These are phyloP conservation scores for Yasuhikotakia modesta DNA, from an alignment of 2,797 vertebrate genomes.

Conservation along the genomic window DNA sequence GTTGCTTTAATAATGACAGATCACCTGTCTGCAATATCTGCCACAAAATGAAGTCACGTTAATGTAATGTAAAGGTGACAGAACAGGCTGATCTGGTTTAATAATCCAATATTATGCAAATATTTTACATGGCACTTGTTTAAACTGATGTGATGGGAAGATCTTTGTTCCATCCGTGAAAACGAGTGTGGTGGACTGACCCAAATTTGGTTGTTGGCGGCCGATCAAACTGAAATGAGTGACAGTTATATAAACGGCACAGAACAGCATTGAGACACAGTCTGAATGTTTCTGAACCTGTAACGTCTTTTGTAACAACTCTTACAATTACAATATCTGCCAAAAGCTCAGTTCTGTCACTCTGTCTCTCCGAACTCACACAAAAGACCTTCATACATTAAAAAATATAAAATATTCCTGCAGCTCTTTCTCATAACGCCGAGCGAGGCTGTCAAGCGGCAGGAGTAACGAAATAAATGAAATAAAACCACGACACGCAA, in stretches of 20 bases:
- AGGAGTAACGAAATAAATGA: too few relatives aligned
- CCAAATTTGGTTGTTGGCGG: conserved; percentile 73
- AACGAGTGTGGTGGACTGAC: conserved; percentile 62
- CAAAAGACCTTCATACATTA: not conserved
- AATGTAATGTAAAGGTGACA: not conserved
- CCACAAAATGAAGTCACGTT: not conserved
- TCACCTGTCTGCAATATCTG: not conserved
- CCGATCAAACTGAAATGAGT: conserved; percentile 60
- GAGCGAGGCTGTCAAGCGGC: not conserved
- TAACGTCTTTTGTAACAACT: not conserved
- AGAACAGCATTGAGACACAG: conserved; percentile 1
- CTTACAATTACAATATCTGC: not conserved
- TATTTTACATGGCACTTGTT: not conserved
- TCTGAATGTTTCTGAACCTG: too few relatives aligned
- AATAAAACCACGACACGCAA: not conserved
- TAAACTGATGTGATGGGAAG: conserved; percentile 1
- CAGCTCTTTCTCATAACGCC: not conserved
- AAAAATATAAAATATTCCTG: not conserved
- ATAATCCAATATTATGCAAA: not conserved
- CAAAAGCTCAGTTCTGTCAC: not conserved
- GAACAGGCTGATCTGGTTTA: too few relatives aligned
- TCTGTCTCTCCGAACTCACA: not conserved
- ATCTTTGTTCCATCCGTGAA: conserved; percentile 52
- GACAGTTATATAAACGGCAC: conserved; percentile 29
- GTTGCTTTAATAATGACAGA: not conserved